Evolutionary conservation across 2,888 invertebrate species (phyloP).

Genomic region (Sycophila texana): DNA sequence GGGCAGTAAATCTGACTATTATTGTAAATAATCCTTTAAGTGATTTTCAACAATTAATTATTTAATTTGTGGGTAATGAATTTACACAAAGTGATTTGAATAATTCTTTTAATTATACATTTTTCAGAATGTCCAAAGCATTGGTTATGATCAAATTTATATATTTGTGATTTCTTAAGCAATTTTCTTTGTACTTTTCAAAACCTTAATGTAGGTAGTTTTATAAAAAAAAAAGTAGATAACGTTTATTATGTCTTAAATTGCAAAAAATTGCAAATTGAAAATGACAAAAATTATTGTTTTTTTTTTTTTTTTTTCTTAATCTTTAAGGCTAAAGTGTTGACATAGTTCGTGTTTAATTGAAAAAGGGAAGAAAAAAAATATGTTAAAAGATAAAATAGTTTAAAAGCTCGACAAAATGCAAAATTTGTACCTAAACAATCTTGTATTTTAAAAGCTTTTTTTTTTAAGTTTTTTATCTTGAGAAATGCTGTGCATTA

Average conservation of each 20-base stretch:
- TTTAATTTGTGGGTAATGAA: slow-evolving; percentile 34
- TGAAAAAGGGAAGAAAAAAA: neutral
- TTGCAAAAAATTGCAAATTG: slow-evolving; percentile 5
- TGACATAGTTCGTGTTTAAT: slow-evolving; percentile 22
- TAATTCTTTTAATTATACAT: slow-evolving; percentile 48
- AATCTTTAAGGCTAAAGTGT: slow-evolving; percentile 1
- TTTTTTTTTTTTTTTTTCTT: slow-evolving; percentile 51
- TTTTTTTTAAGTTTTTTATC: slow-evolving; percentile 41
- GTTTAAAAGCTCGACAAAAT: slow-evolving; percentile 13
- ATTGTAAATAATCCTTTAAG: slow-evolving; percentile 47
- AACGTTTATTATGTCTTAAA: slow-evolving; percentile 13
- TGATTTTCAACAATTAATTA: slow-evolving; percentile 34
- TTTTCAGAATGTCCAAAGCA: slow-evolving; percentile 37
- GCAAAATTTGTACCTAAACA: slow-evolving; percentile 3
- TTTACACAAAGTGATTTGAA: slow-evolving; percentile 39
- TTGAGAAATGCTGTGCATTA: slow-evolving; percentile 34
- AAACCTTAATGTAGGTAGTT: neutral
- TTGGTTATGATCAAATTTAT: slow-evolving; percentile 46
- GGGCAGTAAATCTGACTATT: slow-evolving; percentile 53
- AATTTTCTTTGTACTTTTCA: slow-evolving; percentile 16
- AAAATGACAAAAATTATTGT: slow-evolving; percentile 52
- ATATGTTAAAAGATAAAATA: slow-evolving; percentile 20
- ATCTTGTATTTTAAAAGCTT: slow-evolving; percentile 32
- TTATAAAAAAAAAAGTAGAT: slow-evolving; percentile 1
- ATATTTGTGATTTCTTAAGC: slow-evolving; percentile 51